phyloP scores from a whole-genome alignment of 2,888 invertebrate genomes.

The Acrocyrtus sp. region DNA sequence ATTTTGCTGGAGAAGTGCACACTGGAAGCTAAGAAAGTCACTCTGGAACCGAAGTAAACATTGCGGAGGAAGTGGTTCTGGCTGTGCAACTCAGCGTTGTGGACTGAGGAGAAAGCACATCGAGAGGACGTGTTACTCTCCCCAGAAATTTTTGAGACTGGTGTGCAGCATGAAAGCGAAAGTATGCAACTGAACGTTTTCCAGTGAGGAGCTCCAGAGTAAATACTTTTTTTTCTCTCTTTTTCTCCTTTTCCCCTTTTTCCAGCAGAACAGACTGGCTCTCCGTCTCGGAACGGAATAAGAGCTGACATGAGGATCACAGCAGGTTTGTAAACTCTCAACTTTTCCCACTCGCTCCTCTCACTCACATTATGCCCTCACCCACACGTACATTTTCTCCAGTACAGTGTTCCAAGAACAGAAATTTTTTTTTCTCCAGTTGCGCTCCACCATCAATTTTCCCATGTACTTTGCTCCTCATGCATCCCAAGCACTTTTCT shows the following conservation, averaged over 20 bases:
- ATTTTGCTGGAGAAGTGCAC: neutral
- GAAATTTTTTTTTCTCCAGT: neutral
- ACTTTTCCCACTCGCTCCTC: no score
- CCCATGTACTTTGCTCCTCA: neutral
- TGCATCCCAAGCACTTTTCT: neutral
- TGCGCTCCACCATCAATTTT: neutral
- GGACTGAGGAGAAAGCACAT: no score
- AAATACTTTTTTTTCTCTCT: neutral
- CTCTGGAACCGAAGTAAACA: neutral
- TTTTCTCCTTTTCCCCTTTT: neutral
- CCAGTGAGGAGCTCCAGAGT: neutral
- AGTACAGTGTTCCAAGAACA: slow-evolving; percentile 12
- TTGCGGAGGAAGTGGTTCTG: neutral
- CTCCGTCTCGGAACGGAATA: slow-evolving; percentile 24
- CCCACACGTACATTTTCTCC: no score
- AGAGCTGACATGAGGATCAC: slow-evolving; percentile 34
- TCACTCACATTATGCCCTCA: no score
- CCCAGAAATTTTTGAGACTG: no score
- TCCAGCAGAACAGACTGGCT: neutral
- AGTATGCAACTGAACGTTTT: slow-evolving; percentile 23
- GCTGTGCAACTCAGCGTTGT: neutral
- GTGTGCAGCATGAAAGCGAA: slow-evolving; percentile 27
- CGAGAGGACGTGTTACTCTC: no score
- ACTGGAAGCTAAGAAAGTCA: neutral
- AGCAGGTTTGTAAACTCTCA: slow-evolving; percentile 35